Evolutionary conservation across 2,888 invertebrate genomes (phyloP).

Genomic region (Halocaridina rubra): DNA sequence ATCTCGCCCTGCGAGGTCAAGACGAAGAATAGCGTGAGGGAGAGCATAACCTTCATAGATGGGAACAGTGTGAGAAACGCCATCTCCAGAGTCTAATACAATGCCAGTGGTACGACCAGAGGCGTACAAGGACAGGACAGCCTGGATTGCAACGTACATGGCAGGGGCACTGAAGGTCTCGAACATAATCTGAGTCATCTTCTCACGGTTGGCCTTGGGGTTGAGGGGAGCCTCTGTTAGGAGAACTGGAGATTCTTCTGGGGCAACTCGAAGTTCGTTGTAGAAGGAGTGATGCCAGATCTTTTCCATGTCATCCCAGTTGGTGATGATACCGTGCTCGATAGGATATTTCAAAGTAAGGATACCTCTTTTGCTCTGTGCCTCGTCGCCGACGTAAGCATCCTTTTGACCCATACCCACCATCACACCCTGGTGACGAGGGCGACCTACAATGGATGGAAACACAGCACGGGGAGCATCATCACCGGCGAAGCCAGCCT

Average conservation of each 20-base stretch:
- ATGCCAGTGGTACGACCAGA: slow-evolving; percentile 69
- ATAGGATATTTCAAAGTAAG: slow-evolving; percentile 73
- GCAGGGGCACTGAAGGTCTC: slow-evolving; percentile 75
- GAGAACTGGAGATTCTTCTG: slow-evolving; percentile 91
- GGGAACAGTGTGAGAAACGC: slow-evolving; percentile 69
- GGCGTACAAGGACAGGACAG: slow-evolving; percentile 74
- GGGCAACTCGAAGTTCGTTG: slow-evolving; percentile 95
- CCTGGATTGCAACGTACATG: slow-evolving; percentile 94
- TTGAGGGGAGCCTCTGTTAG: slow-evolving; percentile 93
- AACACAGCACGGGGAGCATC: slow-evolving; percentile 58
- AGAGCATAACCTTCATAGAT: slow-evolving; percentile 73
- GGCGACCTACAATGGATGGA: slow-evolving; percentile 62
- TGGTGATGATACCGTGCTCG: slow-evolving; percentile 77
- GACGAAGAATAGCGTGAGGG: slow-evolving; percentile 95
- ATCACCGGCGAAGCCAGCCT: slow-evolving; percentile 60
- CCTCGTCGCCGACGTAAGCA: slow-evolving; percentile 69
- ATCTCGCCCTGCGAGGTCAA: slow-evolving; percentile 96
- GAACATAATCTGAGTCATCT: slow-evolving; percentile 78
- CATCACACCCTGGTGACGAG: slow-evolving; percentile 62
- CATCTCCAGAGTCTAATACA: slow-evolving; percentile 71
- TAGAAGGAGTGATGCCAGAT: slow-evolving; percentile 99
- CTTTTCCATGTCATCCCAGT: slow-evolving; percentile 99
- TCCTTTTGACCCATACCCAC: slow-evolving; percentile 63
- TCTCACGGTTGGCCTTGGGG: slow-evolving; percentile 94
- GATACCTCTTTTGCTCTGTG: slow-evolving; percentile 86